Percentiles rank a stretch among this genome's conserved stretches.
phyloP scores from a whole-genome alignment of 2,888 invertebrate genomes.

The Xestoiulus laeticollis region DNA sequence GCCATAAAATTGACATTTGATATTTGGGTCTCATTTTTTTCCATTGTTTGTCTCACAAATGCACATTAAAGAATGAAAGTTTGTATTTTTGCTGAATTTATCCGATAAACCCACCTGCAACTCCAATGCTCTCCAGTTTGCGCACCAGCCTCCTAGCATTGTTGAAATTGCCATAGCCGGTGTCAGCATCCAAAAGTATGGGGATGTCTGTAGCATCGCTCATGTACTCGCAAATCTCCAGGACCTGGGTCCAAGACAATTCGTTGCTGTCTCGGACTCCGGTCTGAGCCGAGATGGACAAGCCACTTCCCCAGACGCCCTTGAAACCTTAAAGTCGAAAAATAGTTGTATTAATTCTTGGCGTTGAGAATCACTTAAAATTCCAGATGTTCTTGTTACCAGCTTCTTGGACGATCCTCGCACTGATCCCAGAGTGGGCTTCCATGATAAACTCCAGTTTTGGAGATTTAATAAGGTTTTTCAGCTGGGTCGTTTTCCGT shows the following conservation, averaged over 20 bases:
- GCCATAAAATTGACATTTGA: no score
- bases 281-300: slow-evolving; percentile 65
- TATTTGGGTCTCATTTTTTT: no score
- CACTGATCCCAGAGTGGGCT: slow-evolving; percentile 66
- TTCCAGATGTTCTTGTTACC: slow-evolving; percentile 59
- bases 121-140: slow-evolving; percentile 65
- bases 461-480: slow-evolving; percentile 63
- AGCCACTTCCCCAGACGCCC: slow-evolving; percentile 66
- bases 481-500: slow-evolving; percentile 62
- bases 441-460: slow-evolving; percentile 66
- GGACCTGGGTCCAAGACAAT: slow-evolving; percentile 66
- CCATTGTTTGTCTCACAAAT: no score
- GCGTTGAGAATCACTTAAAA: background rate
- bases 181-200: slow-evolving; percentile 66
- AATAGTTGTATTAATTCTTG: background rate
- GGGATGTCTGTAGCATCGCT: slow-evolving; percentile 65
- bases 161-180: slow-evolving; percentile 67
- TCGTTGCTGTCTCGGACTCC: slow-evolving; percentile 66
- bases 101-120: slow-evolving; percentile 64
- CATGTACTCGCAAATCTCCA: slow-evolving; percentile 66
- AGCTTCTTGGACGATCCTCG: slow-evolving; percentile 65
- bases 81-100: no score
- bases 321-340: slow-evolving; percentile 61
- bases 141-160: slow-evolving; percentile 65
- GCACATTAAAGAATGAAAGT: no score